A percentile compares a stretch with the other conserved stretches of the same genome.
Conservation (phyloP, 2,113 vertebrate genomes). For the Eulemur rufifrons region DNA sequence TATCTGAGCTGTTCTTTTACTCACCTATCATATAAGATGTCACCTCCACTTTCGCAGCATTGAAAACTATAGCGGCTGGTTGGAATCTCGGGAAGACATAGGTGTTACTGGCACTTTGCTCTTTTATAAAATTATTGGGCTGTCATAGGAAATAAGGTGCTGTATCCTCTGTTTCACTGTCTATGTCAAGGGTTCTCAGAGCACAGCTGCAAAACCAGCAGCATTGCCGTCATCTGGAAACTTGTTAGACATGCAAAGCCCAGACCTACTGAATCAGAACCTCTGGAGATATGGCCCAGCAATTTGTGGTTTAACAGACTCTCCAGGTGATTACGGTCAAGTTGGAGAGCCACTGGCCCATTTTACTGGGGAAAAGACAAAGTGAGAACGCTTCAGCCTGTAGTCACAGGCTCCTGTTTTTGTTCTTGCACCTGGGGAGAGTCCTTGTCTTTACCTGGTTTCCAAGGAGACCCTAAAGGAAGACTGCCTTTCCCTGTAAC, state of each 20-base stretch:
- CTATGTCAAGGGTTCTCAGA: neutral
- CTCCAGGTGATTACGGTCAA: neutral
- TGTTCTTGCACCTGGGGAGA: neutral
- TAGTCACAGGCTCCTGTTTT: neutral
- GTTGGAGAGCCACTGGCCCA: neutral
- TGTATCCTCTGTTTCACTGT: neutral
- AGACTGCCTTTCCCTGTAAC: neutral
- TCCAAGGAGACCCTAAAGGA: neutral
- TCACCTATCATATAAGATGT: neutral
- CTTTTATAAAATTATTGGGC: neutral
- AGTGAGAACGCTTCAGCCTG: neutral
- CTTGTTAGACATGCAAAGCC: neutral
- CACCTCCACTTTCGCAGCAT: neutral
- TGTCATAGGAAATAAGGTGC: neutral
- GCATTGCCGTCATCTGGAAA: neutral
- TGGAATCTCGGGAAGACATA: neutral
- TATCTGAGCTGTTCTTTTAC: neutral
- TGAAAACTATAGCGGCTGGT: neutral
- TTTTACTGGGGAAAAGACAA: neutral
- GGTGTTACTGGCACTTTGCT: neutral
- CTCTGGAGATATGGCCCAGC: neutral
- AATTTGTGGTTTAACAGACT: neutral
- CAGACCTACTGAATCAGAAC: neutral
- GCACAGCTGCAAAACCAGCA: neutral
- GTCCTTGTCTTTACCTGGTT: neutral